Conservation (phyloP, 2,888 invertebrate genomes). For the Imbricaverruca yamaguchii region DNA sequence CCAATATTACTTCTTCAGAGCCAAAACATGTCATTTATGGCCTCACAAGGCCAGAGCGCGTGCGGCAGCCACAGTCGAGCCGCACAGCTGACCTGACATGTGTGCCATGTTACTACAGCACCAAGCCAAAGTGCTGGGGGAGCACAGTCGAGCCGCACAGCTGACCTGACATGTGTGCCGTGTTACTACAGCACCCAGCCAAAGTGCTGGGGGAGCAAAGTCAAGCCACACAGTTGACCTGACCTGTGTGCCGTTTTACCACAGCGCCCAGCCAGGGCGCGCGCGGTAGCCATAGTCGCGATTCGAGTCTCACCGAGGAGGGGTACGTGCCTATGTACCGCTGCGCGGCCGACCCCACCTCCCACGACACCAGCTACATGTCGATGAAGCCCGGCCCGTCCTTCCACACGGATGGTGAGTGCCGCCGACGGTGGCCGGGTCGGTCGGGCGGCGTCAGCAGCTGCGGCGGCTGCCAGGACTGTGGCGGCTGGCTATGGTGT, state of each 20-base stretch:
- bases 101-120: too few relatives aligned
- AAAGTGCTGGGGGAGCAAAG: too few relatives aligned
- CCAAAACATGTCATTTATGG: too few relatives aligned
- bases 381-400: background rate
- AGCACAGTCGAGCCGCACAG: too few relatives aligned
- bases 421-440: background rate
- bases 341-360: background rate
- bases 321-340: background rate
- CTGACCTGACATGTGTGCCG: too few relatives aligned
- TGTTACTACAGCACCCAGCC: too few relatives aligned
- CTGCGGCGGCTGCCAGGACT: background rate
- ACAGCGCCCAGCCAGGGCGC: slow-evolving; percentile 1
- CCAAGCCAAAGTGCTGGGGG: too few relatives aligned
- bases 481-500: background rate
- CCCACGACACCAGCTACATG: background rate
- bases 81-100: too few relatives aligned
- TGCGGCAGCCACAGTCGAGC: too few relatives aligned
- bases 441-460: background rate
- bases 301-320: background rate
- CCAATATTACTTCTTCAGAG: too few relatives aligned
- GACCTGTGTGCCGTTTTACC: background rate
- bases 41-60: too few relatives aligned
- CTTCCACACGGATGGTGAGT: background rate
- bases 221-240: background rate
- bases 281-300: background rate